Conservation (phyloP, 1,140 invertebrate species). For the Centruroides vittatus region DNA sequence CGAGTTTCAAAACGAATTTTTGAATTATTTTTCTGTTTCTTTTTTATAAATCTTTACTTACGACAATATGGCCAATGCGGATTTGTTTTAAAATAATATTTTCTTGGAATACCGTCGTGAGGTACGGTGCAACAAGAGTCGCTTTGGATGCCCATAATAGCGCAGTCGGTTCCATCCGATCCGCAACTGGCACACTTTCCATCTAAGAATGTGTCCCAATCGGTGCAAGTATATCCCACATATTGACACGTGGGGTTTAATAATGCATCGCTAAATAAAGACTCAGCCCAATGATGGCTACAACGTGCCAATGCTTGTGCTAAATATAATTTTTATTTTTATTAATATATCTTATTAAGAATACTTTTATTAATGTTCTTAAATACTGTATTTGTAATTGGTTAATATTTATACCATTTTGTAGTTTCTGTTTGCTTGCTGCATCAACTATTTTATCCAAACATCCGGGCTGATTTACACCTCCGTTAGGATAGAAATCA, state of each 20-base stretch:
- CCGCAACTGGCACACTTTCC: background rate
- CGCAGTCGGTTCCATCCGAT: background rate
- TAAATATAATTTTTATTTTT: too few relatives aligned
- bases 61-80: background rate
- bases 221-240: background rate
- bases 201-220: background rate
- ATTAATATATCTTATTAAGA: too few relatives aligned
- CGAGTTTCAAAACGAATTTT: background rate
- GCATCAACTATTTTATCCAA: too few relatives aligned
- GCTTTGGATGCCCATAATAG: background rate
- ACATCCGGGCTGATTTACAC: conserved; percentile 24
- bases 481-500: conserved; percentile 54
- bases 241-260: background rate
- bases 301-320: too few relatives aligned
- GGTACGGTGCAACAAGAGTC: background rate
- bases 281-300: too few relatives aligned
- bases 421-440: too few relatives aligned
- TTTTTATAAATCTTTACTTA: background rate
- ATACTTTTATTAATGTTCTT: too few relatives aligned
- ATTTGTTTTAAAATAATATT: background rate
- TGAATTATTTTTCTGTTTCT: background rate
- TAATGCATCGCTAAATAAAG: too few relatives aligned
- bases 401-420: too few relatives aligned
- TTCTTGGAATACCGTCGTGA: background rate
- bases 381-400: too few relatives aligned